phyloP scores from a whole-genome alignment of 2,113 vertebrate genomes.

The Panthera leo region DNA sequence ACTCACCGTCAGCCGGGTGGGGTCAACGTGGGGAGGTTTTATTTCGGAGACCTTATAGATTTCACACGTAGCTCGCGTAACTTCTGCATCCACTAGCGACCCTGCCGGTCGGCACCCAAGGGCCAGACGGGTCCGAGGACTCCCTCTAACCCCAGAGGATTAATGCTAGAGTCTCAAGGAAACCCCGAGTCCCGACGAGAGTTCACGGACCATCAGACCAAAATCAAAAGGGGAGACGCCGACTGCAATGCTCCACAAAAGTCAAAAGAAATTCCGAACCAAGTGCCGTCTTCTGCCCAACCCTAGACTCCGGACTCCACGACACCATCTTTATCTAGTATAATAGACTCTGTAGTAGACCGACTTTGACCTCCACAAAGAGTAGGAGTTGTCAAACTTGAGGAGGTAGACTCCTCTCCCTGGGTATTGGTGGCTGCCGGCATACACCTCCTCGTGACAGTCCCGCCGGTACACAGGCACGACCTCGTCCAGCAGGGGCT shows the following conservation, averaged over 20 bases:
- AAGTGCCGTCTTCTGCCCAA: conserved; percentile 83
- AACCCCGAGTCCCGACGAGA: conserved; percentile 81
- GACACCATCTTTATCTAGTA: conserved; percentile 94
- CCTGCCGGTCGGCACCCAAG: conserved; percentile 70
- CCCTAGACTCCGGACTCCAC: conserved; percentile 83
- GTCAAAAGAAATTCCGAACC: conserved; percentile 83
- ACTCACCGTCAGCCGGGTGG: conserved; percentile 52
- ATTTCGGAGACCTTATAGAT: conserved; percentile 61
- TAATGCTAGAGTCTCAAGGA: conserved; percentile 78
- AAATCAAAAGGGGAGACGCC: conserved; percentile 78
- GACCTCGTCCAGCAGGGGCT: conserved; percentile 98
- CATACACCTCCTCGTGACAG: conserved; percentile 99
- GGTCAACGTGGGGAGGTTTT: conserved; percentile 3
- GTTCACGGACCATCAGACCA: conserved; percentile 79
- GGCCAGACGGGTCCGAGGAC: conserved; percentile 67
- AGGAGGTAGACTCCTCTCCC: conserved; percentile 98
- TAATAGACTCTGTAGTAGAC: conserved; percentile 99
- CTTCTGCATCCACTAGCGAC: conserved; percentile 70
- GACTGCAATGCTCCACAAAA: conserved; percentile 82
- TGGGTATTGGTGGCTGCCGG: conserved; percentile 99
- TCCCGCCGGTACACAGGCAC: conserved; percentile 99
- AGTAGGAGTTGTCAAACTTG: conserved; percentile 99
- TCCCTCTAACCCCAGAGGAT: conserved; percentile 80
- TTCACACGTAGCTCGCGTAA: conserved; percentile 71
- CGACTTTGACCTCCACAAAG: conserved; percentile 98